These are phyloP conservation scores for Hydroisotoma schaefferi DNA, from an alignment of 2,888 invertebrate species.

Conservation along the genomic window DNA sequence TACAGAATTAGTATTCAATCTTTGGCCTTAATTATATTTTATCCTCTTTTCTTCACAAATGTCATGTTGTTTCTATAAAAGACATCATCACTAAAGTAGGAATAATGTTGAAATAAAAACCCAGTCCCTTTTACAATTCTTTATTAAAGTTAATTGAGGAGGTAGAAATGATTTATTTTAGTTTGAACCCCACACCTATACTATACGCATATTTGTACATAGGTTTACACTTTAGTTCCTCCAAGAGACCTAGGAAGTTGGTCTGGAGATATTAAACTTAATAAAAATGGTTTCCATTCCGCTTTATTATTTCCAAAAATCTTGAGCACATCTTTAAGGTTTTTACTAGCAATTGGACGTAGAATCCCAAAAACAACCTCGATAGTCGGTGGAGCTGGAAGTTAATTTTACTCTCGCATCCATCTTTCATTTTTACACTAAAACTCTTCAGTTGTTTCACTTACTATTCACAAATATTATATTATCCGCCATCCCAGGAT, in stretches of 20 bases:
- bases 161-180: too few relatives aligned
- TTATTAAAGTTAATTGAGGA: too few relatives aligned
- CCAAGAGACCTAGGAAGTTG: not conserved
- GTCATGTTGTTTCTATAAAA: too few relatives aligned
- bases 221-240: conserved; percentile 5
- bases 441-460: not conserved
- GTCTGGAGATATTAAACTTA: conserved; percentile 2
- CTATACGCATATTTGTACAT: too few relatives aligned
- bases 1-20: too few relatives aligned
- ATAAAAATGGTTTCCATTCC: conserved; percentile 1
- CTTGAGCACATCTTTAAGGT: not conserved
- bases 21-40: too few relatives aligned
- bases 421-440: not conserved
- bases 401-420: too few relatives aligned
- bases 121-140: too few relatives aligned
- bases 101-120: too few relatives aligned
- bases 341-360: not conserved
- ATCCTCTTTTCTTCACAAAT: too few relatives aligned
- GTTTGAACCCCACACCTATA: not conserved
- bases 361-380: not conserved
- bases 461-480: conserved; percentile 10
- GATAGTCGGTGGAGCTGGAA: not conserved
- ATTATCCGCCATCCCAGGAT: conserved; percentile 9
- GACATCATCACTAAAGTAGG: too few relatives aligned
- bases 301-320: conserved; percentile 7